phyloP scores from a whole-genome alignment of 35 echinoderm and acorn worm species.

The Hemicentrotus pulcherrimus region DNA sequence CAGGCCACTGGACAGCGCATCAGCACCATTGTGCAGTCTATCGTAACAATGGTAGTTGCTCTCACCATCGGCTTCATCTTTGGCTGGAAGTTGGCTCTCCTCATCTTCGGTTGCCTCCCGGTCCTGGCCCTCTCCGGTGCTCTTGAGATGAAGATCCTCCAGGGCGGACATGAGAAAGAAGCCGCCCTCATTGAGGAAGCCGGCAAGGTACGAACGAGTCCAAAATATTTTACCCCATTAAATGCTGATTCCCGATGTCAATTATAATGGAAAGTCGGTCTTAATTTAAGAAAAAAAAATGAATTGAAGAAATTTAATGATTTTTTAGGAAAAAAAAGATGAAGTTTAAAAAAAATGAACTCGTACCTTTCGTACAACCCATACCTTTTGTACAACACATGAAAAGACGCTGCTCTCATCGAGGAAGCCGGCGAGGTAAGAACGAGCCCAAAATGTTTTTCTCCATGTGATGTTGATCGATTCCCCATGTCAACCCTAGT shows the following conservation, averaged over 20 bases:
- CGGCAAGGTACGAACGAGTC: constrained; percentile 74
- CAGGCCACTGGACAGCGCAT: constrained; percentile 78
- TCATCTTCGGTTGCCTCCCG: constrained; percentile 78
- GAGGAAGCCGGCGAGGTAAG: constrained; percentile 91
- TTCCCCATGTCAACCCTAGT: neutral
- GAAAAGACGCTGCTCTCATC: constrained; percentile 62
- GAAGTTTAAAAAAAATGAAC: too few relatives aligned
- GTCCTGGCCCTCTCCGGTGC: constrained; percentile 74
- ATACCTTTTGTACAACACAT: too few relatives aligned
- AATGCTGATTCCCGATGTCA: neutral
- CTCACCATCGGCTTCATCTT: constrained; percentile 85
- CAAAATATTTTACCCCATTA: neutral
- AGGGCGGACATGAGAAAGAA: constrained; percentile 57
- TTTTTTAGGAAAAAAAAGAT: too few relatives aligned
- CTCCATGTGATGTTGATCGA: neutral
- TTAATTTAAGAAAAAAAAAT: neutral
- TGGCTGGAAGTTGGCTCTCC: constrained; percentile 87
- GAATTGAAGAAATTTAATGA: too few relatives aligned
- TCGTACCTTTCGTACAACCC: too few relatives aligned
- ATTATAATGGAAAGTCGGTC: neutral
- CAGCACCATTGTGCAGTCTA: constrained; percentile 62
- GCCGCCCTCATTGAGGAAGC: constrained; percentile 75
- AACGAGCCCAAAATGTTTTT: neutral
- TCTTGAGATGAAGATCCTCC: constrained; percentile 75
- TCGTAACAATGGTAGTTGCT: constrained; percentile 75